phyloP scores from a whole-genome alignment of 30 jellyfish, hydroid and myxozoan species.

The Turritopsis dohrnii region DNA sequence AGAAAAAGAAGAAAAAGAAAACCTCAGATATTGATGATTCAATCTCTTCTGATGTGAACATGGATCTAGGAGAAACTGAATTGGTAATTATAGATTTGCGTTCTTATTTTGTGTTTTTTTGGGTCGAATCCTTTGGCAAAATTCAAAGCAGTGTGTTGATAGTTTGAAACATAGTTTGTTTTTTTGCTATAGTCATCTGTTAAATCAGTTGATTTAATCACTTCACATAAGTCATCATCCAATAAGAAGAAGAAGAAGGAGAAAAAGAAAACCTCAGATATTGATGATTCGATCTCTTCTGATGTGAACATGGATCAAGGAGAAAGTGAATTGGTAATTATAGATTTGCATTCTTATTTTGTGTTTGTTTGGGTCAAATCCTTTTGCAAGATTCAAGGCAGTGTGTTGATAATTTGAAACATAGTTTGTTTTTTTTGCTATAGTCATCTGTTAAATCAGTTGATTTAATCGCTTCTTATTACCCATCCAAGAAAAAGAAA shows the following conservation, averaged over 20 bases:
- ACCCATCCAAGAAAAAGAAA: background rate
- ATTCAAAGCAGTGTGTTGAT: background rate
- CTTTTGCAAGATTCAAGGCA: background rate
- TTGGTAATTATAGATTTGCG: background rate
- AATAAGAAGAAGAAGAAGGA: background rate
- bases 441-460: background rate
- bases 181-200: background rate
- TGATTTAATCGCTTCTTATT: background rate
- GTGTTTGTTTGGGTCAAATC: background rate
- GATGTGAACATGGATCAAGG: background rate
- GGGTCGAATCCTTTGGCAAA: background rate
- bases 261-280: background rate
- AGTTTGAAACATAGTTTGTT: background rate
- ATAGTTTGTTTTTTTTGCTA: background rate
- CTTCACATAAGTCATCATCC: background rate
- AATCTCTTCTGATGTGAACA: background rate
- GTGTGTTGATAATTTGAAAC: background rate
- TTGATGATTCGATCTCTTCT: background rate
- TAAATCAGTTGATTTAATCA: background rate
- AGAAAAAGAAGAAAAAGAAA: background rate
- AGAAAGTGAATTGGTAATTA: background rate
- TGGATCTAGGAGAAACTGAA: background rate
- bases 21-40: background rate
- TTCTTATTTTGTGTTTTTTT: too few relatives aligned
- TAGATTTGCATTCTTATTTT: background rate